Evolutionary conservation across 2,888 invertebrate genomes (phyloP), one percentile per base, ranked within the genome.

Genomic region (Leucophenga montana): DNA sequence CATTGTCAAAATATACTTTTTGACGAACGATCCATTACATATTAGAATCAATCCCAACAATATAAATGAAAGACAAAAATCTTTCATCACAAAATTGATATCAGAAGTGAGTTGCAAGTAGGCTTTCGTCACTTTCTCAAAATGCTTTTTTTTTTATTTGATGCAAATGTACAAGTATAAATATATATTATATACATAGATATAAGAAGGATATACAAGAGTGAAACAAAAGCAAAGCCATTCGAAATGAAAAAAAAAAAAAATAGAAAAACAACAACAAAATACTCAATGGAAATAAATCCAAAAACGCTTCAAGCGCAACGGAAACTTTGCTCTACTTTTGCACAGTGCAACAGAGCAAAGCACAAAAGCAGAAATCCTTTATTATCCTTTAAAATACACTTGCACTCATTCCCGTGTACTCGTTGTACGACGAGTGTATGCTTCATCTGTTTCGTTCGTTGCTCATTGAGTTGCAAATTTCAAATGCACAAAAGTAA

Each of bases 401-500:
- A 46, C 67, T 57, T 67, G 56, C 67, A 39, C 62, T 64, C 62
- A 64, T 48, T 46, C 62, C 61, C 33, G 59, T 59, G 16, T 59
- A 9, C 1, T n/a, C n/a, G n/a, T n/a, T 9, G 31, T 50, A n/a
- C 39, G 27, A n/a, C 39, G 27, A 27, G 18, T 56, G 14, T 56
- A 27, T 59, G 59, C 59, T 50, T 27, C 27, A 18, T 50, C 6
- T n/a, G n/a, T n/a, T 50, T 64, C 62, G 14, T 48, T 68, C 48
- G 50, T 72, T 82, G 80, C 80, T 82, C 83, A 80, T 82, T 80
- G 82, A 82, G 80, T 83, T 80, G 80, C 82, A 80, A 80, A 80
- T 80, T 83, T 83, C 82, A 82, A 83, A 80, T 80, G 80, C 80
- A 80, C 80, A 80, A 80, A 83, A 80, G 80, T 80, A 83, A 80